A percentile compares a stretch with the other conserved stretches of the same genome.
phyloP scores from a whole-genome alignment of 2,113 vertebrate genomes.

The Sturnira hondurensis region DNA sequence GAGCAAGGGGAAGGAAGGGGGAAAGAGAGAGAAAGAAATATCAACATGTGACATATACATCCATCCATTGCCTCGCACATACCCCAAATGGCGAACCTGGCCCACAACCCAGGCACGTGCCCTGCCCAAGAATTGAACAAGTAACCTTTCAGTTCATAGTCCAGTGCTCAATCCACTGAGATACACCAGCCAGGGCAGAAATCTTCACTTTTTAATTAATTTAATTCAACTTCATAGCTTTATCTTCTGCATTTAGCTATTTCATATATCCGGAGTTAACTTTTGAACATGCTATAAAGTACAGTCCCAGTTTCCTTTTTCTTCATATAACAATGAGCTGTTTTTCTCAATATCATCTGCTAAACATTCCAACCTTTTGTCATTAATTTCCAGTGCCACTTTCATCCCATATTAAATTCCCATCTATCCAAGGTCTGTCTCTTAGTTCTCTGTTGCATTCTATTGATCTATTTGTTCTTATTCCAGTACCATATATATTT shows the following conservation, averaged over 20 bases:
- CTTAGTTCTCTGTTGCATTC: constrained; percentile 13
- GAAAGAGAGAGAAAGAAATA: no score
- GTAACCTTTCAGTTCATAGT: no score
- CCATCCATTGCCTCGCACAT: no score
- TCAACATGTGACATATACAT: no score
- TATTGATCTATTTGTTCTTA: neutral
- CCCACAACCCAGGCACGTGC: no score
- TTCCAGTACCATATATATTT: neutral
- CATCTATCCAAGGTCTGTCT: neutral
- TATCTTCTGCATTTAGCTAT: constrained; percentile 14
- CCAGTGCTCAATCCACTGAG: no score
- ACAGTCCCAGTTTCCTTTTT: constrained; percentile 11
- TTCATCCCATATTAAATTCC: constrained; percentile 34
- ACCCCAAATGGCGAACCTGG: no score
- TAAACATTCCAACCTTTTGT: constrained; percentile 10
- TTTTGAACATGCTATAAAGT: constrained; percentile 21
- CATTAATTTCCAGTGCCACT: neutral
- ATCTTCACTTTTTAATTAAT: neutral
- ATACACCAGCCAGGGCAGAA: neutral
- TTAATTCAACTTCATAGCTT: neutral
- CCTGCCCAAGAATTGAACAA: no score
- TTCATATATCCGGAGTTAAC: neutral
- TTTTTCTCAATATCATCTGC: neutral
- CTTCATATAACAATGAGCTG: constrained; percentile 20
- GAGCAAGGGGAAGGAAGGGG: no score